A percentile compares a stretch with the other conserved stretches of the same genome.
Evolutionary conservation across 2,797 vertebrate species (phyloP).

Genomic region (Oreochromis mossambicus): DNA sequence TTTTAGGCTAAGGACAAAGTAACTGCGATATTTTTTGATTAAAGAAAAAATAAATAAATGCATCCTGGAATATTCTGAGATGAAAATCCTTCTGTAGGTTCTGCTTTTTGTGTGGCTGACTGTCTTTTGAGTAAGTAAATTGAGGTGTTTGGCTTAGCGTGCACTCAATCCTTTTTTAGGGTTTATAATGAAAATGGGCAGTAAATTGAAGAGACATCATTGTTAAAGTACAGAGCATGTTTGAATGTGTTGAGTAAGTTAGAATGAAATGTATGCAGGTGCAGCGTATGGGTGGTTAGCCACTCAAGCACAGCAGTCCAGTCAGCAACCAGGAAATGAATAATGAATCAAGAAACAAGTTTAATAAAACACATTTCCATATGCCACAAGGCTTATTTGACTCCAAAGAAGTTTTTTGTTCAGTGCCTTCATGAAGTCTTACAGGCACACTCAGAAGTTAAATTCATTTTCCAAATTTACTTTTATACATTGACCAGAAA

Average conservation of each 20-base stretch:
- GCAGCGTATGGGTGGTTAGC: conserved; percentile 15
- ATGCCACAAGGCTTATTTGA: conserved; percentile 13
- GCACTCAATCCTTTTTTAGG: not conserved
- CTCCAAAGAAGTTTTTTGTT: conserved; percentile 15
- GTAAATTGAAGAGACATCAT: not conserved
- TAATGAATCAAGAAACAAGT: conserved; percentile 38
- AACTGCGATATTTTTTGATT: not conserved
- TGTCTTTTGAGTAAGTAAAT: not conserved
- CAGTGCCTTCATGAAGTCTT: not conserved
- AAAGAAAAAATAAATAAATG: not conserved
- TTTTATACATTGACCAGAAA: not conserved
- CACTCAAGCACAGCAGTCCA: conserved; percentile 4
- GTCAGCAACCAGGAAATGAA: conserved; percentile 37
- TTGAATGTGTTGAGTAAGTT: conserved; percentile 10
- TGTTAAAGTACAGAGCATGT: not conserved
- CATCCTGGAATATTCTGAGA: not conserved
- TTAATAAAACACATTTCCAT: conserved; percentile 41
- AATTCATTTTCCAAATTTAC: not conserved
- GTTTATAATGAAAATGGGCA: conserved; percentile 11
- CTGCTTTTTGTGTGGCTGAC: not conserved
- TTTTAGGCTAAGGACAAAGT: not conserved
- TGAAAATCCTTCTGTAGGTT: not conserved
- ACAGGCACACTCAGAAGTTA: not conserved
- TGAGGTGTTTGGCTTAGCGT: conserved; percentile 1
- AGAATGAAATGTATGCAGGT: conserved; percentile 19